Conservation (phyloP, 2,113 vertebrate species). For the Labrus mixtus region DNA sequence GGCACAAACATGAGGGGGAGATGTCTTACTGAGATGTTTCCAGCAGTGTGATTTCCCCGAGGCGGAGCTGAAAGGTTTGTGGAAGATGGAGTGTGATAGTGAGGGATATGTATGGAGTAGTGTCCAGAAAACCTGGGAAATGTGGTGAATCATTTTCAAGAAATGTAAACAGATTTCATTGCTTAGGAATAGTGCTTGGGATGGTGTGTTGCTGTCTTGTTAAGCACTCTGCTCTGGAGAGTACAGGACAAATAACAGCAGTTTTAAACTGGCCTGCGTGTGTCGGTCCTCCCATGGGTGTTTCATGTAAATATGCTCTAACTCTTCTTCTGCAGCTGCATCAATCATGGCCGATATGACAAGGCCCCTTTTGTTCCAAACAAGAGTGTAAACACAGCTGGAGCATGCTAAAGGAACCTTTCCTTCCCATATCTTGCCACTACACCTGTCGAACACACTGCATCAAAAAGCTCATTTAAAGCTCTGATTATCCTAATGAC, state of each 20-base stretch:
- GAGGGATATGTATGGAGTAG: conserved; percentile 35
- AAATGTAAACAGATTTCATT: conserved; percentile 63
- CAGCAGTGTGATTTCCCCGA: conserved; percentile 45
- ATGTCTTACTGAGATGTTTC: conserved; percentile 53
- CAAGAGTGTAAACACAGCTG: conserved; percentile 85
- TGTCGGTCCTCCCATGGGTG: conserved; percentile 59
- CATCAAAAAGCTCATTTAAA: conserved; percentile 81
- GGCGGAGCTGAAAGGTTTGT: conserved; percentile 36
- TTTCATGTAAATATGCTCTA: conserved; percentile 82
- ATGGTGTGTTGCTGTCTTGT: conserved; percentile 47
- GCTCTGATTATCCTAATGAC: conserved; percentile 80
- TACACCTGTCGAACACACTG: conserved; percentile 82
- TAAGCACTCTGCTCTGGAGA: conserved; percentile 29
- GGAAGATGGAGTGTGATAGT: conserved; percentile 46
- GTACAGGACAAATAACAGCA: conserved; percentile 67
- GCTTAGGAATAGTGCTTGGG: conserved; percentile 30
- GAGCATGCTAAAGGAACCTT: conserved; percentile 69
- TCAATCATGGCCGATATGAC: conserved; percentile 83
- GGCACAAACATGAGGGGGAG: conserved; percentile 40
- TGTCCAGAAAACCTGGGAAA: conserved; percentile 16
- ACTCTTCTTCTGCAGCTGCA: conserved; percentile 79
- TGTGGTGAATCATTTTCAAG: conserved; percentile 51
- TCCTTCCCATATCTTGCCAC: conserved; percentile 75
- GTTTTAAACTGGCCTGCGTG: conserved; percentile 33
- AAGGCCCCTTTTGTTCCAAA: conserved; percentile 79